Evolutionary conservation across 2,888 invertebrate species (phyloP).

Genomic region (Dascillus cervinus): DNA sequence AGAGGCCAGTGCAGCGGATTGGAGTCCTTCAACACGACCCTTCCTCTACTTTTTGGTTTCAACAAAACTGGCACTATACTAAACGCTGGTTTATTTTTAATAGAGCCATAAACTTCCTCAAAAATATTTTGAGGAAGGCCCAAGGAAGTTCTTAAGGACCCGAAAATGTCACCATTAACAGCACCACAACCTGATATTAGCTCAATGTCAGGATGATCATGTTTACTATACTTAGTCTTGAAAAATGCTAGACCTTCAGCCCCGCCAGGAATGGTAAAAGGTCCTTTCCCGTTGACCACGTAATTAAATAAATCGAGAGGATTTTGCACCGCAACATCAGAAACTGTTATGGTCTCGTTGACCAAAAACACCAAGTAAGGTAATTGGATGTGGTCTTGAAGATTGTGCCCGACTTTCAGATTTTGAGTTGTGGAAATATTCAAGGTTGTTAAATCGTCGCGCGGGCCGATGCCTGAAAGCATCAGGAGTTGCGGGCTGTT

Average conservation of each 20-base stretch:
- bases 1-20: conserved; percentile 70
- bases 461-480: conserved; percentile 76
- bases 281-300: conserved; percentile 55
- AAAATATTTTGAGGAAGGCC: conserved; percentile 59
- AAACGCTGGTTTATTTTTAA: conserved; percentile 51
- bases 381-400: conserved; percentile 74
- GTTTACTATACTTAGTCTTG: conserved; percentile 53
- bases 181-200: conserved; percentile 72
- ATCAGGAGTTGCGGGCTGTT: conserved; percentile 81
- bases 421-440: conserved; percentile 58
- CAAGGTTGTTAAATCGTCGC: conserved; percentile 49
- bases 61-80: conserved; percentile 66
- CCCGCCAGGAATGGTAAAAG: conserved; percentile 69
- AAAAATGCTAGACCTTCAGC: conserved; percentile 70
- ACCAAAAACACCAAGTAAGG: conserved; percentile 65
- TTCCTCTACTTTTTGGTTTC: conserved; percentile 66
- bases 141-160: conserved; percentile 55
- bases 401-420: conserved; percentile 70
- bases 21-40: conserved; percentile 58
- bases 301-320: conserved; percentile 57
- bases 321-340: conserved; percentile 48
- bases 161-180: conserved; percentile 64
- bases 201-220: conserved; percentile 69
- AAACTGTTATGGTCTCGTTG: conserved; percentile 59
- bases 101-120: conserved; percentile 47